Percentiles rank a stretch among this genome's conserved stretches.
phyloP scores from a whole-genome alignment of 2,113 vertebrate species.

The Tragulus kanchil region DNA sequence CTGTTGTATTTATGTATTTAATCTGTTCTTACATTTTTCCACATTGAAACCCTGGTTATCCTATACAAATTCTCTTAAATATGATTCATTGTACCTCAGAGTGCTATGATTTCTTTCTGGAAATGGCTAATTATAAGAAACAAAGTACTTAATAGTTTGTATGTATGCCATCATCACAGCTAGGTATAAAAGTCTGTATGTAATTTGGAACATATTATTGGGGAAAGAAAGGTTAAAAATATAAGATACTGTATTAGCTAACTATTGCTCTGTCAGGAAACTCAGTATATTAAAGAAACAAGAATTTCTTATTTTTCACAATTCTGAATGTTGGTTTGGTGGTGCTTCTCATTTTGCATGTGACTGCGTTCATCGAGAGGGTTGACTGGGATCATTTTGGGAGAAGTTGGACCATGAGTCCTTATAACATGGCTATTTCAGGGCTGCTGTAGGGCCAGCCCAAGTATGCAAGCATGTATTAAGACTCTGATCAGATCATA shows the following conservation, averaged over 20 bases:
- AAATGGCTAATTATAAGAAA: not conserved
- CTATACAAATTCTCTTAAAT: not conserved
- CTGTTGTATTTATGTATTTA: not conserved
- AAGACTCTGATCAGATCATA: not conserved
- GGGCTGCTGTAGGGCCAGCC: not conserved
- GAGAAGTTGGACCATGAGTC: not conserved
- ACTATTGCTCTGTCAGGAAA: not conserved
- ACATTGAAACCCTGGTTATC: not conserved
- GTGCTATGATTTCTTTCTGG: too few relatives aligned
- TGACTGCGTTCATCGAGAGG: not conserved
- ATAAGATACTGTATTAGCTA: not conserved
- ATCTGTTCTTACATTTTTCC: not conserved
- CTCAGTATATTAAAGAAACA: not conserved
- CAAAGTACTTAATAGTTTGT: not conserved
- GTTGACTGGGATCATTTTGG: not conserved
- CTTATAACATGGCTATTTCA: not conserved
- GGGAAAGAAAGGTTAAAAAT: not conserved
- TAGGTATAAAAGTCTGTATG: not conserved
- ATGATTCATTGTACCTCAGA: too few relatives aligned
- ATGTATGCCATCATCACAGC: not conserved
- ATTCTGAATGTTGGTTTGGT: not conserved
- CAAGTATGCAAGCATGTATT: not conserved
- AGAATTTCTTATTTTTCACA: not conserved
- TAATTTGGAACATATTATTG: not conserved
- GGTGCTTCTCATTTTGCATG: not conserved